Evolutionary conservation across 2,113 vertebrate genomes (phyloP).

Genomic region (Reinhardtius hippoglossoides): DNA sequence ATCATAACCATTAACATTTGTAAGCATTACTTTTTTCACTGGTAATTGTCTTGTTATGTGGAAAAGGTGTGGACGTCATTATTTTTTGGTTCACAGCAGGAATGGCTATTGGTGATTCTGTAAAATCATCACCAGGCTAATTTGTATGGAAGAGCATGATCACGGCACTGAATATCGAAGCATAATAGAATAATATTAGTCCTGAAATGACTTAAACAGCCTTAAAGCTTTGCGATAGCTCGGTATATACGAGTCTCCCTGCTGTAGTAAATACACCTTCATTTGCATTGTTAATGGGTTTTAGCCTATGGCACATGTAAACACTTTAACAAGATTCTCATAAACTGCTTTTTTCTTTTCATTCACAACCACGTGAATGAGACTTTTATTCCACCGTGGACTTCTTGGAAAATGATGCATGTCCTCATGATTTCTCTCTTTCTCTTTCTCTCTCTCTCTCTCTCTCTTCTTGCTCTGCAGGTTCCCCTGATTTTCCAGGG

Average conservation of each 20-base stretch:
- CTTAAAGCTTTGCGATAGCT: not conserved
- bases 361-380: not conserved
- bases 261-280: not conserved
- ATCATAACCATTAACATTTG: slow-evolving; percentile 9
- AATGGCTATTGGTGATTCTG: slow-evolving; percentile 39
- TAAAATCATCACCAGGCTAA: slow-evolving; percentile 30
- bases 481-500: slow-evolving; percentile 93
- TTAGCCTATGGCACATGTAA: not conserved
- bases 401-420: not conserved
- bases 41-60: slow-evolving; percentile 9
- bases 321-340: not conserved
- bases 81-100: slow-evolving; percentile 44
- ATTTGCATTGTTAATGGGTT: not conserved
- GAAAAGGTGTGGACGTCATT: slow-evolving; percentile 40
- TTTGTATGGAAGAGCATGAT: slow-evolving; percentile 29
- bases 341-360: slow-evolving; percentile 2
- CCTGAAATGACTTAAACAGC: not conserved
- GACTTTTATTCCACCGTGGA: not conserved
- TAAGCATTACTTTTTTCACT: not conserved
- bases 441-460: not conserved
- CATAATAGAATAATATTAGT: slow-evolving; percentile 1
- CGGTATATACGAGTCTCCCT: not conserved
- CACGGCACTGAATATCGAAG: slow-evolving; percentile 8
- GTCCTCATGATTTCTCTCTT: slow-evolving; percentile 5
- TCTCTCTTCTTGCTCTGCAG: slow-evolving; percentile 61